These are phyloP conservation scores for Caprella mutica DNA, from an alignment of 2,888 invertebrate species.

Conservation along the genomic window DNA sequence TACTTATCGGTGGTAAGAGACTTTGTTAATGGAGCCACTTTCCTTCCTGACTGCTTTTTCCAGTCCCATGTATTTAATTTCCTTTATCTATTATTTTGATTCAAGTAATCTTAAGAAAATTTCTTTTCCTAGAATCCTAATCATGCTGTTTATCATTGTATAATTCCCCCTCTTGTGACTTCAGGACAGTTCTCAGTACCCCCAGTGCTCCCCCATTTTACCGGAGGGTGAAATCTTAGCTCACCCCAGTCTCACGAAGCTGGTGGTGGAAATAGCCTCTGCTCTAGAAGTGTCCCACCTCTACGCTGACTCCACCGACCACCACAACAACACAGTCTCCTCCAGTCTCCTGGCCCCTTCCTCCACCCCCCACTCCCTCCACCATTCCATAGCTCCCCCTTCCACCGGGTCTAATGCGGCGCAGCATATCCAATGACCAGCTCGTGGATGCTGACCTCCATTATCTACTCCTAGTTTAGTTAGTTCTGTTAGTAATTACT, in stretches of 20 bases:
- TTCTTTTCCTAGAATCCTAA: not conserved
- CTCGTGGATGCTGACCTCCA: constrained; percentile 22
- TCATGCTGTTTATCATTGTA: too few species aligned
- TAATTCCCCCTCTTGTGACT: too few species aligned
- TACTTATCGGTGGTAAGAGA: not conserved
- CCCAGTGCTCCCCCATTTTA: constrained; percentile 70
- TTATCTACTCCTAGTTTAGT: too few species aligned
- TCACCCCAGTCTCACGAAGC: constrained; percentile 63
- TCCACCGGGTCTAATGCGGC: not conserved
- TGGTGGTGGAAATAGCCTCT: constrained; percentile 69
- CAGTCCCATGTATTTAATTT: too few species aligned
- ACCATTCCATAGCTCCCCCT: not conserved
- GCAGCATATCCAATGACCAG: constrained; percentile 18
- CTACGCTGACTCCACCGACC: constrained; percentile 27
- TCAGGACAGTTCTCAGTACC: constrained; percentile 73
- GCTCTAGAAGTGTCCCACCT: constrained; percentile 69
- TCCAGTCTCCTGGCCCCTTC: constrained; percentile 7
- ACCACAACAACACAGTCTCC: constrained; percentile 8
- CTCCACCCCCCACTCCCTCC: not conserved
- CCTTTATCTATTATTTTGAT: not conserved
- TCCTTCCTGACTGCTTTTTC: too few species aligned
- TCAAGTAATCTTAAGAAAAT: not conserved
- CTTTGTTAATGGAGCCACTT: too few species aligned
- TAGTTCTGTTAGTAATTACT: too few species aligned
- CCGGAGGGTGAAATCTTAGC: constrained; percentile 78